These are phyloP conservation scores for Tuta absoluta DNA, from an alignment of 2,888 invertebrate genomes.

Conservation along the genomic window DNA sequence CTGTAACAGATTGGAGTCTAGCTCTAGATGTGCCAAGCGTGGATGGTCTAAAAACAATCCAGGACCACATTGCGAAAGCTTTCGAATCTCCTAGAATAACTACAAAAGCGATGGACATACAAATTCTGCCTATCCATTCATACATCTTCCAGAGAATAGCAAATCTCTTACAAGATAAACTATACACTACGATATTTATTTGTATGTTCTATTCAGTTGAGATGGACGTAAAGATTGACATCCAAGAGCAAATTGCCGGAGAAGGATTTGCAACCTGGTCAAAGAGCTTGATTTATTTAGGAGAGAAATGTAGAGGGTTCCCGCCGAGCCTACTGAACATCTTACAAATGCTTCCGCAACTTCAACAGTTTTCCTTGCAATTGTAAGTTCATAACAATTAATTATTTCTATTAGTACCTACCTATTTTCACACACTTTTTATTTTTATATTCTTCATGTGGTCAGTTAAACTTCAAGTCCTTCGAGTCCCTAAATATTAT, in stretches of 20 bases:
- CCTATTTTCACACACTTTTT: neutral
- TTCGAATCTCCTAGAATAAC: constrained; percentile 37
- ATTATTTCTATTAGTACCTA: neutral
- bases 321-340: constrained; percentile 57
- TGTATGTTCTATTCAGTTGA: constrained; percentile 31
- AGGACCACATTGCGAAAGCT: constrained; percentile 46
- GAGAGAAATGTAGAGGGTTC: constrained; percentile 53
- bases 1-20: constrained; percentile 47
- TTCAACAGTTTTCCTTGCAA: constrained; percentile 29
- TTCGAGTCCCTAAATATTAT: too few relatives aligned
- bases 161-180: constrained; percentile 48
- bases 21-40: constrained; percentile 58
- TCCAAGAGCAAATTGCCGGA: neutral
- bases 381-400: constrained; percentile 48
- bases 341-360: constrained; percentile 51
- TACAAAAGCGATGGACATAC: constrained; percentile 41
- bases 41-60: constrained; percentile 42
- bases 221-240: neutral
- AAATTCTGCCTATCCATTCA: constrained; percentile 81
- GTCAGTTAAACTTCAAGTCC: too few relatives aligned
- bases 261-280: constrained; percentile 38
- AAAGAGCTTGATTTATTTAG: constrained; percentile 43
- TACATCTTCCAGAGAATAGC: constrained; percentile 72
- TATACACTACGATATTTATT: constrained; percentile 43
- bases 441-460: too few relatives aligned